These are phyloP conservation scores for Listronotus bonariensis DNA, from an alignment of 1,140 invertebrate species.

Conservation along the genomic window DNA sequence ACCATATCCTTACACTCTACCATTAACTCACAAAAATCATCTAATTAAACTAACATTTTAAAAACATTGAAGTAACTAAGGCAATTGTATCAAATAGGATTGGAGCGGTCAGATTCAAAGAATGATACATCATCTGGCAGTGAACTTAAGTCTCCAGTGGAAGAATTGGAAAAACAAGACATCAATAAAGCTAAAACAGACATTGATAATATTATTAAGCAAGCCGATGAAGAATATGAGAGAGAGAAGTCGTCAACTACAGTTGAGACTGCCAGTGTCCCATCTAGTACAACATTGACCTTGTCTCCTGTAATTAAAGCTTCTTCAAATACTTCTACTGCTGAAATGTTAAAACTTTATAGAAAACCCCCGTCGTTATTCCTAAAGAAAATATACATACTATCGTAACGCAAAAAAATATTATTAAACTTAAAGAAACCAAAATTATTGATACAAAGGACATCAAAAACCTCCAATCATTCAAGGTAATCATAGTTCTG, in stretches of 20 bases:
- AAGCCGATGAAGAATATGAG: slow-evolving; percentile 48
- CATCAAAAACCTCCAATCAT: background rate
- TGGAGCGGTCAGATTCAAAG: slow-evolving; percentile 8
- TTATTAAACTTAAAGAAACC: slow-evolving; percentile 8
- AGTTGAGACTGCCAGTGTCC: background rate
- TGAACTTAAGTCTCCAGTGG: background rate
- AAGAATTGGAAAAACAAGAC: slow-evolving; percentile 13
- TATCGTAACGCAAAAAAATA: background rate
- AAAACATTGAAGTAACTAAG: background rate
- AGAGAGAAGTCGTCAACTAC: background rate
- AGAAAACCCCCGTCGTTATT: slow-evolving; percentile 9
- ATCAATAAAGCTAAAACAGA: slow-evolving; percentile 36
- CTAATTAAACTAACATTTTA: background rate
- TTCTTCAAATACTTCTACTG: background rate
- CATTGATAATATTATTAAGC: slow-evolving; percentile 49
- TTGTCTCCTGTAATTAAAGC: background rate
- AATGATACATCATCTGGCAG: background rate
- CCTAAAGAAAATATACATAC: background rate
- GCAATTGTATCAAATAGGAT: slow-evolving; percentile 3
- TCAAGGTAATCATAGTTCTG: background rate
- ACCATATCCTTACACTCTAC: background rate
- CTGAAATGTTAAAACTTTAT: slow-evolving; percentile 7
- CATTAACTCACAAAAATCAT: slow-evolving; percentile 11
- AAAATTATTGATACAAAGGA: background rate
- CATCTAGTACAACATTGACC: slow-evolving; percentile 7